phyloP scores from a whole-genome alignment of 2,113 vertebrate species.

The Catharus bicknelli region DNA sequence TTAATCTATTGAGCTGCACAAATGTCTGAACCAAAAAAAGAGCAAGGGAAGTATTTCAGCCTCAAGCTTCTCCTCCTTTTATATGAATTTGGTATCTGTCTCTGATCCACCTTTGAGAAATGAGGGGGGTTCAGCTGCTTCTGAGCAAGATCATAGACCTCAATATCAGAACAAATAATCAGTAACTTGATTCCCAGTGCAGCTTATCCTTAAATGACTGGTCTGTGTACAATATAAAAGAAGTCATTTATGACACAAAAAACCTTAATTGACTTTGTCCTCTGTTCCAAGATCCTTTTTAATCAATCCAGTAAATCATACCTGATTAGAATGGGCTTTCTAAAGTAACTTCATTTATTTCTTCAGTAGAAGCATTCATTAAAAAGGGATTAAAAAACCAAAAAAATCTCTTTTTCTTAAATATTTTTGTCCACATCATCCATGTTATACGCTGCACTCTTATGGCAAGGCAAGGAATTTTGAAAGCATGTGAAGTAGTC shows the following conservation, averaged over 20 bases:
- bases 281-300: background rate
- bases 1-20: background rate
- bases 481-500: background rate
- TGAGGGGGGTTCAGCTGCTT: background rate
- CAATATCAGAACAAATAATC: slow-evolving; percentile 40
- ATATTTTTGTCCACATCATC: background rate
- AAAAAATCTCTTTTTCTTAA: background rate
- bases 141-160: background rate
- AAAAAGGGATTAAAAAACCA: background rate
- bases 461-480: background rate
- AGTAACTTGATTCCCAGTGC: slow-evolving; percentile 15
- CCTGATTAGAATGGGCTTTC: background rate
- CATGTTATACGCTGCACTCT: background rate
- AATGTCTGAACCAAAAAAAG: background rate
- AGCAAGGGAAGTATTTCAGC: background rate
- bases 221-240: slow-evolving; percentile 43
- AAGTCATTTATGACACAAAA: slow-evolving; percentile 50
- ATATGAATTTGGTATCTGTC: background rate
- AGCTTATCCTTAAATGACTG: slow-evolving; percentile 20
- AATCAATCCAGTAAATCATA: slow-evolving; percentile 2
- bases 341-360: background rate
- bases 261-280: slow-evolving; percentile 7
- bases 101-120: slow-evolving; percentile 1
- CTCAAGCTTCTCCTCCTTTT: background rate
- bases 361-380: background rate